These are phyloP conservation scores for Ptilodon capucinus DNA, from an alignment of 2,888 invertebrate species.

Conservation along the genomic window DNA sequence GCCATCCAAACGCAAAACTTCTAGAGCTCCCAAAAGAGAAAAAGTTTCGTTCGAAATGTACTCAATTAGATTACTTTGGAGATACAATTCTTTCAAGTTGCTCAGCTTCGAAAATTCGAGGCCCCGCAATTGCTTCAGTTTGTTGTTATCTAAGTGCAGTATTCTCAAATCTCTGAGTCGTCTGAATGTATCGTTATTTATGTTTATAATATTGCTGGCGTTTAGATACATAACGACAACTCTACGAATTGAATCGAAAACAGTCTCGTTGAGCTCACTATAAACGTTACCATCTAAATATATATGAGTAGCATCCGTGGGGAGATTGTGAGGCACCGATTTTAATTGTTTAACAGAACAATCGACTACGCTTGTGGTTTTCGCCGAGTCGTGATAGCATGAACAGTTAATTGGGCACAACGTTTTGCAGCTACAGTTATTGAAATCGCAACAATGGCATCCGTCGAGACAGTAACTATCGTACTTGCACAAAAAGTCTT, in stretches of 20 bases:
- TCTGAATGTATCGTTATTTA: constrained; percentile 94
- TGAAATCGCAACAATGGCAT: constrained; percentile 97
- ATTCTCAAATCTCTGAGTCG: constrained; percentile 89
- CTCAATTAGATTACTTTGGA: constrained; percentile 92
- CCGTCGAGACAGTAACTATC: constrained; percentile 94
- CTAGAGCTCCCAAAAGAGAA: constrained; percentile 88
- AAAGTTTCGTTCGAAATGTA: constrained; percentile 92
- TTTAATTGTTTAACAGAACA: constrained; percentile 90
- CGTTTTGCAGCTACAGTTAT: constrained; percentile 97
- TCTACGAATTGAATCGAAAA: constrained; percentile 67
- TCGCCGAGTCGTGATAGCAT: constrained; percentile 96
- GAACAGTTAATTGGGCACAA: constrained; percentile 96
- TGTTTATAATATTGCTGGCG: constrained; percentile 89
- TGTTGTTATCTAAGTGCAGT: constrained; percentile 94
- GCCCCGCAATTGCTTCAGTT: constrained; percentile 88
- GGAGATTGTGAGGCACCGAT: constrained; percentile 90
- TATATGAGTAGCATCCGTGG: constrained; percentile 95
- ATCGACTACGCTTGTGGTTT: constrained; percentile 95
- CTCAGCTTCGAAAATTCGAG: constrained; percentile 92
- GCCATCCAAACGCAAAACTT: constrained; percentile 92
- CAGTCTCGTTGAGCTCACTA: constrained; percentile 85
- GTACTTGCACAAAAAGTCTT: constrained; percentile 95
- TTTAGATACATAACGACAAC: constrained; percentile 91
- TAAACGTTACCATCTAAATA: constrained; percentile 96
- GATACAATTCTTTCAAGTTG: constrained; percentile 91